phyloP scores from a whole-genome alignment of 2,888 invertebrate genomes.

The Andrena fulva region DNA sequence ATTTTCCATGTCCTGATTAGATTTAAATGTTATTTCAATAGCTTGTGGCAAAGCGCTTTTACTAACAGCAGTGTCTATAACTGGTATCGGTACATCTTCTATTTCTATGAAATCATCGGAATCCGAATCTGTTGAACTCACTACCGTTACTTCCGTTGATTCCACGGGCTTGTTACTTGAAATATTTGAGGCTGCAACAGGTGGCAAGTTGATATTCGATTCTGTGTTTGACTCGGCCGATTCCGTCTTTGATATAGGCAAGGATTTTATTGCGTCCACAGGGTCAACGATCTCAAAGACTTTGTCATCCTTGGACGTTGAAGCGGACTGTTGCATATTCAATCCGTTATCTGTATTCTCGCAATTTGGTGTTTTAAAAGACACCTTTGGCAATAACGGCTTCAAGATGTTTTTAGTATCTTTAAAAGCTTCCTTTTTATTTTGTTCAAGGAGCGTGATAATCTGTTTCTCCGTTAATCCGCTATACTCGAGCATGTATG shows the following conservation, averaged over 20 bases:
- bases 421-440: slow-evolving; percentile 67
- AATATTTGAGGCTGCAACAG: not conserved
- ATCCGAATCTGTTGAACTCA: slow-evolving; percentile 67
- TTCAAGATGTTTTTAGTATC: not conserved
- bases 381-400: not conserved
- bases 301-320: not conserved
- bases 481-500: slow-evolving; percentile 91
- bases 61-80: slow-evolving; percentile 16
- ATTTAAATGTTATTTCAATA: slow-evolving; percentile 84
- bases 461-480: slow-evolving; percentile 91
- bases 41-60: slow-evolving; percentile 49
- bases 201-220: not conserved
- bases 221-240: slow-evolving; percentile 3
- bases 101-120: slow-evolving; percentile 85
- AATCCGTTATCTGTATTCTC: not conserved
- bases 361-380: not conserved
- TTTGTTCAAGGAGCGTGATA: slow-evolving; percentile 82
- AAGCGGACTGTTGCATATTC: not conserved
- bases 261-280: not conserved
- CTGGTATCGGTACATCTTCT: slow-evolving; percentile 75
- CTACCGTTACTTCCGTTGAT: not conserved
- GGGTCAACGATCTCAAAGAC: not conserved
- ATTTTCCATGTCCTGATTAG: slow-evolving; percentile 83
- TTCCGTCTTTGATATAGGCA: not conserved
- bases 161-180: not conserved